Evolutionary conservation across 2,797 vertebrate species (phyloP).

Genomic region (Falco columbarius): DNA sequence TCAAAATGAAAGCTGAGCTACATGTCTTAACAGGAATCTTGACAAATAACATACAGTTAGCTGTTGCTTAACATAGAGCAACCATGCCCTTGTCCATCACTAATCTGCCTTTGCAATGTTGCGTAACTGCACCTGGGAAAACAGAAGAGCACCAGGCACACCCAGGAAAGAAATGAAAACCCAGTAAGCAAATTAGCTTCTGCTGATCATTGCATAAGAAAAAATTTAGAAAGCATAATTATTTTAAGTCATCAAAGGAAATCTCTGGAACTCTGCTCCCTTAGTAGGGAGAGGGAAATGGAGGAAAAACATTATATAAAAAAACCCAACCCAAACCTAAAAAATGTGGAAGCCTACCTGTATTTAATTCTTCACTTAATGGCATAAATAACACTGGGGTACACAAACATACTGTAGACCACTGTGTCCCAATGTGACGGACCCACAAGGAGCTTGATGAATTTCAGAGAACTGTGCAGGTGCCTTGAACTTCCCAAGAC

Average conservation of each 20-base stretch:
- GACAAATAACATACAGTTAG: conserved; percentile 49
- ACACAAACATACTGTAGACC: not conserved
- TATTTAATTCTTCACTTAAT: not conserved
- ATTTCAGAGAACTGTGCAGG: not conserved
- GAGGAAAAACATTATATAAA: not conserved
- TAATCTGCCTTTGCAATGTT: conserved; percentile 15
- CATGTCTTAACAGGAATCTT: conserved; percentile 51
- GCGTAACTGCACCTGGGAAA: conserved; percentile 21
- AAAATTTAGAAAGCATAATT: not conserved
- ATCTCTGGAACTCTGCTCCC: not conserved
- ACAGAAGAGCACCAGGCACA: not conserved
- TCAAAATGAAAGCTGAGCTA: conserved; percentile 27
- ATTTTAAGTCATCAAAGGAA: not conserved
- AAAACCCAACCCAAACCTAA: not conserved
- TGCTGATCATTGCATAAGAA: not conserved
- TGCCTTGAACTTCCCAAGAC: not conserved
- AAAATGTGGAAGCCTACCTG: not conserved
- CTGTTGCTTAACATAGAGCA: conserved; percentile 45
- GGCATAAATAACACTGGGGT: not conserved
- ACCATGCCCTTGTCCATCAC: conserved; percentile 46
- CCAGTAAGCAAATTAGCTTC: not conserved
- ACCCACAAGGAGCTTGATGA: not conserved
- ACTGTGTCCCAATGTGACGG: not conserved
- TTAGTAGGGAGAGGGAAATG: not conserved
- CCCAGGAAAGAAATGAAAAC: conserved; percentile 27